Evolutionary conservation across 2,888 invertebrate species (phyloP).

Genomic region (Scrobipalpa atriplicella): DNA sequence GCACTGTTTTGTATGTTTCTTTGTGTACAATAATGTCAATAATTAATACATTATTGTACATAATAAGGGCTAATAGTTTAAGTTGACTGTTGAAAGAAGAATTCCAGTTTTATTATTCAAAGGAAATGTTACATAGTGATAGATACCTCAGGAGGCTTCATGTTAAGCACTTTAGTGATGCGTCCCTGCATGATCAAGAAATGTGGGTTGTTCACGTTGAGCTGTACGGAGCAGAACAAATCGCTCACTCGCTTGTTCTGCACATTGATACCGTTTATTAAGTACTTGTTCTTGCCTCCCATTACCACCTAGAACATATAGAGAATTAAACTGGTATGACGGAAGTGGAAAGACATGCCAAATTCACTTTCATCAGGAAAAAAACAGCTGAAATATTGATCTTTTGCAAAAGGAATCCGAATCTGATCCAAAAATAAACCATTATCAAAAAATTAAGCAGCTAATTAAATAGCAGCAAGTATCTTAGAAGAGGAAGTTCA

Average conservation of each 20-base stretch:
- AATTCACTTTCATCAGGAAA: too few species aligned
- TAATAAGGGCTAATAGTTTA: too few species aligned
- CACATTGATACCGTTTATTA: constrained; percentile 96
- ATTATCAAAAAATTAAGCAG: too few species aligned
- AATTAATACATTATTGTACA: too few species aligned
- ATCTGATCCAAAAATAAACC: not conserved
- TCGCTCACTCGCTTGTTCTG: constrained; percentile 96
- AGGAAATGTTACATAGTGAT: not conserved
- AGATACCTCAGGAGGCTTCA: constrained; percentile 97
- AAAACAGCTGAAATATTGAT: too few species aligned
- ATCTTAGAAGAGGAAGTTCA: too few species aligned
- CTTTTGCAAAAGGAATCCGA: not conserved
- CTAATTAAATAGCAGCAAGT: too few species aligned
- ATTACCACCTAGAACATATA: constrained; percentile 85
- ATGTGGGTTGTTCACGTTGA: constrained; percentile 99
- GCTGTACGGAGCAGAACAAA: constrained; percentile 97
- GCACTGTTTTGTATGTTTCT: too few species aligned
- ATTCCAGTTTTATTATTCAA: too few species aligned
- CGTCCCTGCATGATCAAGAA: constrained; percentile 99
- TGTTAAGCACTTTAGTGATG: constrained; percentile 99
- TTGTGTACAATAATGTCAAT: too few species aligned
- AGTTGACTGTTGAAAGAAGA: too few species aligned
- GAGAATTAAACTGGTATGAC: not conserved
- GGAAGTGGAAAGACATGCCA: too few species aligned
- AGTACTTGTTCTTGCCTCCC: constrained; percentile 95